Base-by-base conservation (phyloP, 2,888 invertebrate genomes). In the Caenorhabditis sp. region DNA sequence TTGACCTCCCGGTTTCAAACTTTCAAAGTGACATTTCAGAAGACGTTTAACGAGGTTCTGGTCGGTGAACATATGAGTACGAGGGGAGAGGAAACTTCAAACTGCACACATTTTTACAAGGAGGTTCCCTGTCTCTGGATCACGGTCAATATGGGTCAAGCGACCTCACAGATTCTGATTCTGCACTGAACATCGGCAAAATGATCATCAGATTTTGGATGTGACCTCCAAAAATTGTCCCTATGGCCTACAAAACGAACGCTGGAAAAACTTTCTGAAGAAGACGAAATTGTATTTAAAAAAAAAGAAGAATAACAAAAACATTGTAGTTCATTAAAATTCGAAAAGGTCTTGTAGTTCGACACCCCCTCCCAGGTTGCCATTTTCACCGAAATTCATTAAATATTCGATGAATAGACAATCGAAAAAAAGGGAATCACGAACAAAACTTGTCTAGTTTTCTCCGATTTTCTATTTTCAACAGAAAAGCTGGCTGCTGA, bases 351-450 rank as follows among this genome's bases (percentile, higher is more conserved):
- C 63, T 63, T 19, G 54, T 54, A 24, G n/a, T n/a, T n/a, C 26
- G 8, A 35, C 38, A 19, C 1, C 28, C 1, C 44, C 64, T 26
- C n/a, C 22, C 28, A 22, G 28, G 31, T 51, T 47, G 24, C 22
- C 44, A 49, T 38, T 63, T 35, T n/a, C 58, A 22, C 12, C 22
- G 22, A 24, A 68, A 75, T 58, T 66, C 66, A 75, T 75, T 38
- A 75, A 75, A 75, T 68, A 75, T 75, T 75, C 75, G 68, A 75
- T 75, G 75, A 75, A 75, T 75, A 54, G 38, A 8, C 41, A 74
- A 74, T 64, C 64, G 31, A 64, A 74, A 64, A 54, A 47, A n/a
- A 58, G n/a, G n/a, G 35, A 75, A 49, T 51, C 63, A 64, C 64
- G 41, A 54, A 44, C 58, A 64, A 75, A 75, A 63, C 35, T 66